Conservation (phyloP, 2,113 vertebrate genomes). For the Prionailurus viverrinus region DNA sequence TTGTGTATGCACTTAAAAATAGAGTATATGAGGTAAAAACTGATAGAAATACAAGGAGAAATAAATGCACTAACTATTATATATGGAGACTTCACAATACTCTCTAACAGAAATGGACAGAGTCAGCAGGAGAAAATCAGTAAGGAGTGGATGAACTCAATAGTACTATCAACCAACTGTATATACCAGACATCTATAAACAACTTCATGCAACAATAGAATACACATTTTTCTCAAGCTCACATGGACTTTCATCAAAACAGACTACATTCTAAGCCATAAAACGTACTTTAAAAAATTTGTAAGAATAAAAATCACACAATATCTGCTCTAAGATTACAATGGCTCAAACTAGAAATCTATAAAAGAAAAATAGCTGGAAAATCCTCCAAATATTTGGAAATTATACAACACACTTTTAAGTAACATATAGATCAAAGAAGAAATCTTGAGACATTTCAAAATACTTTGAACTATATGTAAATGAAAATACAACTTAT, state of each 20-base stretch:
- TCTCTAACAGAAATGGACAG: not conserved
- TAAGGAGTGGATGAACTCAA: not conserved
- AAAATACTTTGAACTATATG: not conserved
- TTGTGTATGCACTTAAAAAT: not conserved
- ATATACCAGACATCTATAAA: not conserved
- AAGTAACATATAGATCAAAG: not conserved
- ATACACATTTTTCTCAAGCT: not conserved
- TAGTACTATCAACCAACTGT: not conserved
- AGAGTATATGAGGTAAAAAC: not conserved
- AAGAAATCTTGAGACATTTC: not conserved
- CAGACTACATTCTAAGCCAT: not conserved
- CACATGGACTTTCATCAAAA: not conserved
- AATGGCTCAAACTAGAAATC: not conserved
- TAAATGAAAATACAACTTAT: not conserved
- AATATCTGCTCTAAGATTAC: not conserved
- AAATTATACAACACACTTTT: not conserved
- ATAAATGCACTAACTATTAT: not conserved
- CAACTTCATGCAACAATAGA: not conserved
- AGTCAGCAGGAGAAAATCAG: not conserved
- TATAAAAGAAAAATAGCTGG: not conserved
- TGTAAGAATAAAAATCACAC: not conserved
- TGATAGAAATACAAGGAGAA: not conserved
- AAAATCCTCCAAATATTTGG: not conserved
- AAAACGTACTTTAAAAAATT: not conserved
- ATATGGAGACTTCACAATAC: not conserved